A percentile compares a stretch with the other conserved stretches of the same genome.
These are phyloP conservation scores for Chionoecetes opilio DNA, from an alignment of 1,140 invertebrate species.

Conservation along the genomic window DNA sequence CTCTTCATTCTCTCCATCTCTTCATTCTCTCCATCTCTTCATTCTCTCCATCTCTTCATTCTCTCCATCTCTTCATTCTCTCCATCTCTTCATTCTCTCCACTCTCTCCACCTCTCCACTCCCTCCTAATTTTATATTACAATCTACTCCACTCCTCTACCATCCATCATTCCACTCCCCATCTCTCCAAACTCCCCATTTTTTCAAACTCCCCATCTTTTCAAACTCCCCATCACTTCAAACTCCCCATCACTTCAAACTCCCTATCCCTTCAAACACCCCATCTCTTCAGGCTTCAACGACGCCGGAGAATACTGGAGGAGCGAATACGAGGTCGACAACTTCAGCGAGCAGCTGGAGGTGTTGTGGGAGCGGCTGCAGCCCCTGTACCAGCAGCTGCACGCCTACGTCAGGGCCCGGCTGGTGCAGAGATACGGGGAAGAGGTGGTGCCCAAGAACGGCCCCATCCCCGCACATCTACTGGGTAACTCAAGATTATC, in stretches of 20 bases:
- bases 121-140: too few species aligned
- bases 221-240: not conserved
- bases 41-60: not conserved
- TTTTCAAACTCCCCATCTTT: not conserved
- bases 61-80: too few species aligned
- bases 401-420: constrained; percentile 85
- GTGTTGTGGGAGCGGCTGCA: constrained; percentile 83
- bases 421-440: constrained; percentile 84
- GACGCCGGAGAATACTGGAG: constrained; percentile 89
- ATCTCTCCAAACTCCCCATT: not conserved
- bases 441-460: constrained; percentile 85
- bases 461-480: constrained; percentile 83
- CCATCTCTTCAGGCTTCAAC: constrained; percentile 85
- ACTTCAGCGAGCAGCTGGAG: constrained; percentile 82
- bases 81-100: too few species aligned
- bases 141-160: too few species aligned
- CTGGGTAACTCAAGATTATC: constrained; percentile 76
- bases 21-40: not conserved
- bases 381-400: constrained; percentile 85
- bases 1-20: too few species aligned
- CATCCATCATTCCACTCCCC: not conserved
- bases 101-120: not conserved
- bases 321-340: constrained; percentile 82
- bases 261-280: constrained; percentile 84
- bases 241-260: constrained; percentile 83